Conservation (phyloP, 2,113 vertebrate genomes). For the Excalfactoria chinensis region DNA sequence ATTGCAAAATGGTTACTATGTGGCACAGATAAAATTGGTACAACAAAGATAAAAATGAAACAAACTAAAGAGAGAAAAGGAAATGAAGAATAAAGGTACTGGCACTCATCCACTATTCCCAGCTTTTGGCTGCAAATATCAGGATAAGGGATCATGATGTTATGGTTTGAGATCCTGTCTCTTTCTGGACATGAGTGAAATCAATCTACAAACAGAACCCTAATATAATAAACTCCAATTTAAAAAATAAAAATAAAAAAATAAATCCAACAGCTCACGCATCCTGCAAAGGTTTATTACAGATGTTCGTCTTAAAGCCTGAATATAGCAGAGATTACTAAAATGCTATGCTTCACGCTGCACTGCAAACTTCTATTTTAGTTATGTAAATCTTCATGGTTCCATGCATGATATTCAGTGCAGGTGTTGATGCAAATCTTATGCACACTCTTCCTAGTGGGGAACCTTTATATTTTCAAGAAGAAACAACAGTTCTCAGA, state of each 20-base stretch:
- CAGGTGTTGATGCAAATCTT: background rate
- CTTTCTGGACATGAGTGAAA: background rate
- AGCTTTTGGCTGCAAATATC: background rate
- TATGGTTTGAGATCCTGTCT: background rate
- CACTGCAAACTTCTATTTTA: background rate
- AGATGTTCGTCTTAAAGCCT: background rate
- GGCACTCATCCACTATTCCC: background rate
- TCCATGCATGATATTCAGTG: background rate
- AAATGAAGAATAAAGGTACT: background rate
- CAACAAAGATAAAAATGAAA: background rate
- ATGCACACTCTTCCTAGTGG: background rate
- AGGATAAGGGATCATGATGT: background rate
- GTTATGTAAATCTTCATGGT: background rate
- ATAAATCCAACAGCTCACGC: background rate
- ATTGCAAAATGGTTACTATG: background rate
- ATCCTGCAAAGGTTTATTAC: background rate
- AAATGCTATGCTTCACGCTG: background rate
- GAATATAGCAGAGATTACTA: background rate
- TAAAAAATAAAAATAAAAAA: no score
- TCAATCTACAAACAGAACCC: background rate
- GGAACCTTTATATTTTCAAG: background rate
- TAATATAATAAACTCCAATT: background rate
- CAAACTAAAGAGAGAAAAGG: background rate
- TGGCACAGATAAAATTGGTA: background rate
- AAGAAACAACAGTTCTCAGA: background rate